Evolutionary conservation across 2,888 invertebrate species (phyloP).

Genomic region (Sphinx pinastri): DNA sequence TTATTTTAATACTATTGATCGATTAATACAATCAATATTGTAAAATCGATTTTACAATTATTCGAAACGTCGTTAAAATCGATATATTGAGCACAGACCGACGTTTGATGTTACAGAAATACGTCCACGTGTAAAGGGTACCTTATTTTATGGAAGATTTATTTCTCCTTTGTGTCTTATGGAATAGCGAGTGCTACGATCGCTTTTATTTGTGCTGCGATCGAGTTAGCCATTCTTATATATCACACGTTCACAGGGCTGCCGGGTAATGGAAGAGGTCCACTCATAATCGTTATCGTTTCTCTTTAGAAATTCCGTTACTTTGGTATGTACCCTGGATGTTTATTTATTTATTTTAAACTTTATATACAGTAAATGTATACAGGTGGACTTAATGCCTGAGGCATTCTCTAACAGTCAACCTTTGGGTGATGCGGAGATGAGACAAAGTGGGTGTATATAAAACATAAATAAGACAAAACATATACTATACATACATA

Average conservation of each 20-base stretch:
- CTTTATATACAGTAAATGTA: no score
- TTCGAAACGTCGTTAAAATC: slow-evolving; percentile 19
- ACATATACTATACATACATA: no score
- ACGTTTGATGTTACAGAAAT: slow-evolving; percentile 23
- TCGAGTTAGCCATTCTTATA: slow-evolving; percentile 23
- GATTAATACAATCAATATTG: neutral
- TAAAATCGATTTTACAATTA: slow-evolving; percentile 25
- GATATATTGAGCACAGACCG: slow-evolving; percentile 24
- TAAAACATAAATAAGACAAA: no score
- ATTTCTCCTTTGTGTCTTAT: slow-evolving; percentile 18
- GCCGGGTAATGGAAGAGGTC: slow-evolving; percentile 1
- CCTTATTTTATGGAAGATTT: slow-evolving; percentile 8
- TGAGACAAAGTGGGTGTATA: no score
- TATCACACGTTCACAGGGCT: slow-evolving; percentile 29
- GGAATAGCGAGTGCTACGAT: slow-evolving; percentile 17
- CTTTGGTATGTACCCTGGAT: no score
- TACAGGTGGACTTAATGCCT: no score
- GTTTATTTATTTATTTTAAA: no score
- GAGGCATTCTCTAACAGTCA: no score
- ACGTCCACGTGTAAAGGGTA: slow-evolving; percentile 20
- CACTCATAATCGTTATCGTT: no score
- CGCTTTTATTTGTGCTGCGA: slow-evolving; percentile 25
- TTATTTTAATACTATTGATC: neutral
- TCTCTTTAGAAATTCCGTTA: no score
- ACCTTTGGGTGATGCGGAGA: no score